A percentile compares a stretch with the other conserved stretches of the same genome.
These are phyloP conservation scores for Phenganax subtilis DNA, from an alignment of 92 coral and sea anemone genomes.

Conservation along the genomic window DNA sequence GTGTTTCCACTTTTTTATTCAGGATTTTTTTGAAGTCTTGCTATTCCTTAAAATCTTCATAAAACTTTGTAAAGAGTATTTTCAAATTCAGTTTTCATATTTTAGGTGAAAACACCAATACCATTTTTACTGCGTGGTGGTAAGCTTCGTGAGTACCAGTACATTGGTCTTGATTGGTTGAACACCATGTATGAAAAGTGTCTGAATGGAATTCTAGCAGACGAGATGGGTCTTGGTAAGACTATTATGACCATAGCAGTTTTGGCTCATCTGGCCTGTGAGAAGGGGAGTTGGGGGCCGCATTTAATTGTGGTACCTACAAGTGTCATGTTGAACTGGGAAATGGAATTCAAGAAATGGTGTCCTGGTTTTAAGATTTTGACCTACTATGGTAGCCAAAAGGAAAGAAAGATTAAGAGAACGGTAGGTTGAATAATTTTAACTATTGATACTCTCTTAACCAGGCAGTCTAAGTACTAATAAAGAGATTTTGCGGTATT, in stretches of 20 bases:
- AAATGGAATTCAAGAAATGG: conserved; percentile 94
- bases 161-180: conserved; percentile 93
- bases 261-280: conserved; percentile 93
- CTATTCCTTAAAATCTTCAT: too few species aligned
- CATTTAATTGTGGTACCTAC: conserved; percentile 93
- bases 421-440: conserved; percentile 52
- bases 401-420: conserved; percentile 86
- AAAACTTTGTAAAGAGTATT: neutral
- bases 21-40: too few species aligned
- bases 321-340: conserved; percentile 97
- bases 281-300: conserved; percentile 87
- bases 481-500: too few species aligned
- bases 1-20: too few species aligned
- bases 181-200: conserved; percentile 93
- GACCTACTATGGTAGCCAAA: conserved; percentile 90
- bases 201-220: conserved; percentile 92
- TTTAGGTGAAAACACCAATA: conserved; percentile 78
- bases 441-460: too few species aligned
- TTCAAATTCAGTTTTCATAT: neutral
- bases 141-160: conserved; percentile 82
- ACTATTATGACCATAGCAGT: conserved; percentile 92
- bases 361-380: conserved; percentile 91
- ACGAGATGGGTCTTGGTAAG: conserved; percentile 96
- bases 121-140: conserved; percentile 83
- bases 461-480: too few species aligned